Base-by-base conservation (phyloP, 2,113 vertebrate species). In the Pygoscelis adeliae region DNA sequence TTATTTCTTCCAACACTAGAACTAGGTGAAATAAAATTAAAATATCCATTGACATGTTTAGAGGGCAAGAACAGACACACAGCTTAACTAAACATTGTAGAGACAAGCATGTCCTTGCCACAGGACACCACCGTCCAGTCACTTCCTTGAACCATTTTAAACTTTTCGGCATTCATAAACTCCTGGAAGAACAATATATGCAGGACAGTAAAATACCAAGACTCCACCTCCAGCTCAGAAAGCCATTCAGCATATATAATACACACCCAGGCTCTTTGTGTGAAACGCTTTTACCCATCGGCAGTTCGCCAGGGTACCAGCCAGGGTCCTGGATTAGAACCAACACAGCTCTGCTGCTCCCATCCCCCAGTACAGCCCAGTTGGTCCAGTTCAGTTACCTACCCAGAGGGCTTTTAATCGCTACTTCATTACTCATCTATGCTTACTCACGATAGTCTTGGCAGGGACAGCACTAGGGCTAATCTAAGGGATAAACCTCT, bases 211-310 rank as follows among this genome's bases (percentile, higher is more conserved):
- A 34, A 53, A 10, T 2, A 34, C 56, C 22, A 20, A 14, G 58
- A 23, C 30, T 18, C 53, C 22, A 30, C 10, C 59, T 38, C 29
- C 70, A 27, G 72, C 73, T 50, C 36, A 32, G 21, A 53, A 56
- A 73, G 82, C 40, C 70, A 4, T 13, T 17, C 2, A 9, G 16
- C 1, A 3, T 2, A 8, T 2, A 6, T 7, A 56, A 26, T 3
- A 23, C 38, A 15, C 0, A 6, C 55, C 19, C 14, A 11, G 36
- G 47, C 14, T 38, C 85, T 17, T 4, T 2, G 16, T 5, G 13
- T 4, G 46, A 30, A 18, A 11, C 2, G 10, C 10, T 58, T 26
- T 36, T 9, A 44, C 5, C 1, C 15, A 9, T 11, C 38, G 13
- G 34, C 55, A 7, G 36, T 3, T 23, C 42, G 49, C 14, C 42